Evolutionary conservation across 2,113 vertebrate genomes (phyloP), one percentile per base, ranked within the genome.

Genomic region (Periophthalmodon schlosseri): DNA sequence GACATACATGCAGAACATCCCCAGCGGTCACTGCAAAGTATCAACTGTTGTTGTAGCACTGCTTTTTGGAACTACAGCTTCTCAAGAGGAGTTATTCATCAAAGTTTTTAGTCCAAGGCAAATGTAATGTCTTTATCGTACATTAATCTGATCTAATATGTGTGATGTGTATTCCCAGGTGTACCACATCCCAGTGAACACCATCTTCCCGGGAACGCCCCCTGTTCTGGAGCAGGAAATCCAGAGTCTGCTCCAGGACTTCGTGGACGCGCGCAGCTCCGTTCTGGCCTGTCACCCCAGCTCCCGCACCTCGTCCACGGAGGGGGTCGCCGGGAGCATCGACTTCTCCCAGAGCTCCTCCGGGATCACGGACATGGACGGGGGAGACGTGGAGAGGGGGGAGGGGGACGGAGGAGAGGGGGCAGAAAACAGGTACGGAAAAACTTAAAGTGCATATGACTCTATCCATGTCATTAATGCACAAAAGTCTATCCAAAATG

Each of bases 341-440:
- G 96, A 96, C 1, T 95, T 97, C 77, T 98, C 97, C 54, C 96
- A 98, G 86, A 96, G 95, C 14, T 98, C 97, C 28, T 98, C 97
- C 9, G 97, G 97, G 46, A 96, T 97, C 76, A 93, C 94, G 87
- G 97, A 98, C 78, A 91, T 97, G 72, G 96, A 97, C 65, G 94
- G 95, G 58, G 96, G 96, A 69, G 97, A 98, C 83, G 73, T 93
- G 65, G 97, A 98, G 73, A 83, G 90, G 78, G 23, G 69, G 0
- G 89, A 90, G 13, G 84, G 72, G 77, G 74, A 77, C 46, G 73
- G 52, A 65, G 83, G 70, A 52, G 78, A 87, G 72, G 76, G 20
- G 15, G 80, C 74, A 57, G 56, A 52, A 87, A 79, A 94, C 70
- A 85, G 88, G 89, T 92, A 79, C 56, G 68, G 39, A 44, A 44